These are phyloP conservation scores for Xestia sexstrigata DNA, from an alignment of 2,888 invertebrate genomes.

Conservation along the genomic window DNA sequence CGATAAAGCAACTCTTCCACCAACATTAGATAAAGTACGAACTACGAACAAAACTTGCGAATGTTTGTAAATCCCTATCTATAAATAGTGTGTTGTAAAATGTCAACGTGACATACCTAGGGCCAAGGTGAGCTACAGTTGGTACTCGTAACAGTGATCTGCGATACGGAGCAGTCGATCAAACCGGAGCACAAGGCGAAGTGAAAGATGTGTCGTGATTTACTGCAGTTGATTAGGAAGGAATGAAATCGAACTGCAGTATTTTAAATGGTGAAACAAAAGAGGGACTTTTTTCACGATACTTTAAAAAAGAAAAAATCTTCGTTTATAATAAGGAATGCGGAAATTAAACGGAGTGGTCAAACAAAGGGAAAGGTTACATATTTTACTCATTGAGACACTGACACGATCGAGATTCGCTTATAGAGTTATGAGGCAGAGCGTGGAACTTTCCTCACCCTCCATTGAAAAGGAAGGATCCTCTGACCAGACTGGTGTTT, in stretches of 20 bases:
- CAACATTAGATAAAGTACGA: background rate
- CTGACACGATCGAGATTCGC: background rate
- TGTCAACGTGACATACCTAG: conserved; percentile 49
- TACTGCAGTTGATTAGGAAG: background rate
- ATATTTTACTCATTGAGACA: background rate
- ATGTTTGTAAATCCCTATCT: conserved; percentile 23
- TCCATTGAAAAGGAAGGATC: background rate
- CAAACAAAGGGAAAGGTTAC: conserved; percentile 3
- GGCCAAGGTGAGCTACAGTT: conserved; percentile 52
- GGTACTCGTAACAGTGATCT: conserved; percentile 15
- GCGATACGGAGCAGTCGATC: conserved; percentile 1
- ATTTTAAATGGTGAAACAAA: background rate
- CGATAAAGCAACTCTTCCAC: conserved; percentile 8
- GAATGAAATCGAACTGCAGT: background rate
- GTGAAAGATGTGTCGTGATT: conserved; percentile 25
- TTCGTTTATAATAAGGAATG: background rate
- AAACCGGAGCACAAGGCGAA: conserved; percentile 16
- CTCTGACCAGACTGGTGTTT: no score
- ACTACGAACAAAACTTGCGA: conserved; percentile 4
- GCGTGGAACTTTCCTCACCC: no score
- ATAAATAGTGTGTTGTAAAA: conserved; percentile 45
- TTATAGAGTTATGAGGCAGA: background rate
- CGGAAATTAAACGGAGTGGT: background rate
- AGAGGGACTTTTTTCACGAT: background rate
- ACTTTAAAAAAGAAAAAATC: background rate